These are phyloP conservation scores for Urosaurus nigricauda DNA, from an alignment of 2,797 vertebrate species.

Conservation along the genomic window DNA sequence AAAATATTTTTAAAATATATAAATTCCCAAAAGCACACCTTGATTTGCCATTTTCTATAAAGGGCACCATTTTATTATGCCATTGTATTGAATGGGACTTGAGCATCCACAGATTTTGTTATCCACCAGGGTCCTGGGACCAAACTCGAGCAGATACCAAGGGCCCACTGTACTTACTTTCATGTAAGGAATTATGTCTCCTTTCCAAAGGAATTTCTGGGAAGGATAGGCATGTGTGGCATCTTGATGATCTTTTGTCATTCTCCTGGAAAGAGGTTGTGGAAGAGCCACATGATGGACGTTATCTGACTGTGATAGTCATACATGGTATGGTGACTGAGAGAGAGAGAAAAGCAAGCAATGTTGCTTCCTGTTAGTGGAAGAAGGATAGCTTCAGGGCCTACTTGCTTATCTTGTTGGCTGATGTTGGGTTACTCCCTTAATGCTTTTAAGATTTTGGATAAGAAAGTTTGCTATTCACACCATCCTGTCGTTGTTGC, in stretches of 20 bases:
- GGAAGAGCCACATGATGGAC: neutral
- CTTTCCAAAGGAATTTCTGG: neutral
- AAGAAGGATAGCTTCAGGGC: neutral
- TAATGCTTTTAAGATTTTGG: neutral
- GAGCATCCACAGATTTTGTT: no score
- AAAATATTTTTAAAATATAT: no score
- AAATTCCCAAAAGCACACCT: no score
- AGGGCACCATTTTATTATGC: no score
- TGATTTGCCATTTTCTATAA: no score
- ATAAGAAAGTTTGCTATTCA: slow-evolving; percentile 7
- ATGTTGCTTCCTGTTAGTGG: neutral
- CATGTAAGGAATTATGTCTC: neutral
- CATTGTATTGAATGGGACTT: no score
- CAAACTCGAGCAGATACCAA: no score
- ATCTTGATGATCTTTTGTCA: neutral
- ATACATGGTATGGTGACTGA: neutral
- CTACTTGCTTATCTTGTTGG: neutral
- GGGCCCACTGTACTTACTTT: neutral
- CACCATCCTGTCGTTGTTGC: neutral
- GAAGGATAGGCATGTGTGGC: neutral
- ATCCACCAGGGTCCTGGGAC: no score
- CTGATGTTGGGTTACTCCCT: neutral
- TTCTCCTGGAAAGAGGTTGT: neutral
- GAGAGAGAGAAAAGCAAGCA: neutral
- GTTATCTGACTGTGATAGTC: neutral